Base-by-base conservation (phyloP, 2,797 vertebrate species). In the Coranthus polyacanthus region DNA sequence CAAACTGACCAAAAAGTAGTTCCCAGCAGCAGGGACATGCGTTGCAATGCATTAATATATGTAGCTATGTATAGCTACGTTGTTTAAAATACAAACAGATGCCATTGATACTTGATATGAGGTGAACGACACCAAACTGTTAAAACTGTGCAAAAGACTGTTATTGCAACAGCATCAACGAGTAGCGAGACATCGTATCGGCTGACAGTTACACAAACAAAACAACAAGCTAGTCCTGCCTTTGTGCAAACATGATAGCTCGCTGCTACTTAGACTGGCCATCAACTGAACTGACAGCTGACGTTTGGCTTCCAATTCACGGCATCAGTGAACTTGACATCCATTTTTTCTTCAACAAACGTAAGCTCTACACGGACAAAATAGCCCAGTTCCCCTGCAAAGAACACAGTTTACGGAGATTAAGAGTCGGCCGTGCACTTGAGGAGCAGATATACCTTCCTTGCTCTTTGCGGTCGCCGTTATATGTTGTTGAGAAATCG, bases 401-500 rank as follows among this genome's bases (percentile, higher is more conserved):
- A 68, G 34, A 24, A 59, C 49, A 46, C 20, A 56, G 52, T 71
- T 63, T 47, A 4, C 22, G 54, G 66, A 49, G 51, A 50, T 34
- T n/a, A 24, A 10, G 63, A 70, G 66, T 58, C 47, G 52, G 21
- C 18, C 41, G 55, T 46, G 69, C 49, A 73, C 79, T 72, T 44
- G 76, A 67, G 12, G 72, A 65, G 78, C 71, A 72, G 21, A 12
- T 85, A 92, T 96, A 98, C 97, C 97, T 97, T 96, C 95, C 90
- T 94, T 95, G 88, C 91, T 93, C 94, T 94, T 95, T 84, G 92
- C 93, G 88, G 95, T 94, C 91, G 95, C 93, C 92, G 95, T 93
- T 94, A 93, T 91, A 83, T 94, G 92, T 92, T 94, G 94, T 93
- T 95, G 95, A 94, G 94, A 95, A 93, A 94, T 86, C 90, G 94